Evolutionary conservation across 2,888 invertebrate species (phyloP).

Genomic region (Anoncus sp.): DNA sequence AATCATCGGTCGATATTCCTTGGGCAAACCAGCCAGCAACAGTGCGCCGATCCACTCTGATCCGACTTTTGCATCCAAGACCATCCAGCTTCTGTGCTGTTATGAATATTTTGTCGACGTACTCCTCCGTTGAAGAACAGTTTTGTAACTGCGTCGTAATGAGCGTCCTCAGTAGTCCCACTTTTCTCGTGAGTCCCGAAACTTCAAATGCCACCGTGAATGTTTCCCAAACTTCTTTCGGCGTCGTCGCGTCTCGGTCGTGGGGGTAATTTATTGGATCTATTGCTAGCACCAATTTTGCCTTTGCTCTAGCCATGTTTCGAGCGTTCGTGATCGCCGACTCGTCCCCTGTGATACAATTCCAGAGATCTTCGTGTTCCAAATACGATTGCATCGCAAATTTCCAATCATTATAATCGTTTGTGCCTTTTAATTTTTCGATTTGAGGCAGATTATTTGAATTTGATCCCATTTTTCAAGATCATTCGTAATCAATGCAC

Average conservation of each 20-base stretch:
- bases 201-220: not conserved
- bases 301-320: not conserved
- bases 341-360: not conserved
- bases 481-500: too few relatives aligned
- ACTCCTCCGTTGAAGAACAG: conserved; percentile 70
- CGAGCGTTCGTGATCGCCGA: not conserved
- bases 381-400: not conserved
- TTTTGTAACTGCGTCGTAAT: conserved; percentile 68
- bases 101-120: conserved; percentile 70
- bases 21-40: conserved; percentile 71
- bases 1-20: conserved; percentile 72
- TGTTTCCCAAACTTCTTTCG: not conserved
- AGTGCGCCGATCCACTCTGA: conserved; percentile 74
- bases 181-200: not conserved
- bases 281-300: not conserved
- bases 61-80: conserved; percentile 67
- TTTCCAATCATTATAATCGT: not conserved
- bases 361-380: not conserved
- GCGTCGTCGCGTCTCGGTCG: too few relatives aligned
- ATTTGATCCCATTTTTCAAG: not conserved
- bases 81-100: conserved; percentile 71
- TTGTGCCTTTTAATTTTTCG: not conserved
- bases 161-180: conserved; percentile 32
- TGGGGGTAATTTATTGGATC: conserved; percentile 4
- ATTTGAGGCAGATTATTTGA: not conserved